A percentile compares a stretch with the other conserved stretches of the same genome.
These are phyloP conservation scores for Vanacampus margaritifer DNA, from an alignment of 2,113 vertebrate species.

Conservation along the genomic window DNA sequence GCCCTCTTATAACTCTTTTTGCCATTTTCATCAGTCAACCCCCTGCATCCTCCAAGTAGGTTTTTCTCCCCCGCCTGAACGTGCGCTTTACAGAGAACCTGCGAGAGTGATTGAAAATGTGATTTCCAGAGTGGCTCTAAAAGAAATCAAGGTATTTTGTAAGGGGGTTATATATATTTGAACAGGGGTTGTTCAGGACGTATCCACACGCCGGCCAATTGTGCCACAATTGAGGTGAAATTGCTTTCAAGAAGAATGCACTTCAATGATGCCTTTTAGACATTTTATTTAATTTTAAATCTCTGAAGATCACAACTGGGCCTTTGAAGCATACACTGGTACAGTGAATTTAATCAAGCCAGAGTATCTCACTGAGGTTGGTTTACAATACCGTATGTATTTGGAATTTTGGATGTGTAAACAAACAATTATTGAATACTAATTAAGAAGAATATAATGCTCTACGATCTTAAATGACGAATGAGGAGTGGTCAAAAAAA, in stretches of 20 bases:
- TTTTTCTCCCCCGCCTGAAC: not conserved
- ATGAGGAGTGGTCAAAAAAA: too few species aligned
- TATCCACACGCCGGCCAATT: not conserved
- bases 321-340: conserved; percentile 10
- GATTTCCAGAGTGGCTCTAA: conserved; percentile 24
- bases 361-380: not conserved
- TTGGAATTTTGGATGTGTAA: not conserved
- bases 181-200: not conserved
- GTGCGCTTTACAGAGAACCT: conserved; percentile 2
- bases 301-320: not conserved
- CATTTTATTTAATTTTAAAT: not conserved
- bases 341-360: not conserved
- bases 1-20: not conserved
- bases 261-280: conserved; percentile 35
- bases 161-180: conserved; percentile 18
- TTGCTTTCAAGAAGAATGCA: conserved; percentile 33
- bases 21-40: not conserved
- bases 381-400: not conserved
- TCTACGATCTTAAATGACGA: too few species aligned
- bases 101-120: conserved; percentile 28
- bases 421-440: too few species aligned
- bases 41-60: not conserved
- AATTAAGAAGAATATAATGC: too few species aligned
- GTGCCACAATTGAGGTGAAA: conserved; percentile 15
- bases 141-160: conserved; percentile 26